phyloP scores from a whole-genome alignment of 2,888 invertebrate genomes.

The Lamellibrachia columna region DNA sequence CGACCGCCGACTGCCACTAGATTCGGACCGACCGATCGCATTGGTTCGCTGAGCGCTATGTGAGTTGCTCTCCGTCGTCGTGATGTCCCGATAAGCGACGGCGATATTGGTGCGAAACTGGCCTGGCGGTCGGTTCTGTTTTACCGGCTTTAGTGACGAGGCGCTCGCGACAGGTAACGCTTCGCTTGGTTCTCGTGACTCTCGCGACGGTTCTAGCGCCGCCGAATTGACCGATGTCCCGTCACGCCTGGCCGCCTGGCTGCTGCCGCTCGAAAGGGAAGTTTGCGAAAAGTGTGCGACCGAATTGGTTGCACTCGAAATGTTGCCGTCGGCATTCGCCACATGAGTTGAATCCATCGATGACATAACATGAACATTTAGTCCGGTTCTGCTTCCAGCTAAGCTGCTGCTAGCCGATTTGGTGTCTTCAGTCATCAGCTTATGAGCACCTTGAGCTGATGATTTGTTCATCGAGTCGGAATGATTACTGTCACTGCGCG shows the following conservation, averaged over 20 bases:
- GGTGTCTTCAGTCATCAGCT: background rate
- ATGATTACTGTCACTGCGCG: background rate
- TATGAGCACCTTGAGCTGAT: background rate
- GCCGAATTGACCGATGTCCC: background rate
- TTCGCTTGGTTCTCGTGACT: background rate
- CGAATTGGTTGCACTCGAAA: background rate
- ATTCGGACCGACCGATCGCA: background rate
- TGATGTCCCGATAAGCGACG: conserved; percentile 6
- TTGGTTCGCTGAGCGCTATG: background rate
- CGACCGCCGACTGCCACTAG: background rate
- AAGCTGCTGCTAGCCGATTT: background rate
- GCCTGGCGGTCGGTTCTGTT: background rate
- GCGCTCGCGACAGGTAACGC: background rate
- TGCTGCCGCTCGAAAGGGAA: background rate
- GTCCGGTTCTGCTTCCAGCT: background rate
- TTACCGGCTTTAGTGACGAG: background rate
- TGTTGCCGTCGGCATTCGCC: background rate
- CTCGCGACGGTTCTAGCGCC: background rate
- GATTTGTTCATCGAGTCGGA: conserved; percentile 1
- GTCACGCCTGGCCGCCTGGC: background rate
- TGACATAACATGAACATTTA: background rate
- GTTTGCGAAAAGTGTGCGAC: background rate
- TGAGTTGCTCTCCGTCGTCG: background rate
- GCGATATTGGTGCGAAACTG: background rate
- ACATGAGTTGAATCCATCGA: background rate